A percentile compares a stretch with the other conserved stretches of the same genome.
phyloP scores from a whole-genome alignment of 2,888 invertebrate genomes.

The Tetragonula carbonaria region DNA sequence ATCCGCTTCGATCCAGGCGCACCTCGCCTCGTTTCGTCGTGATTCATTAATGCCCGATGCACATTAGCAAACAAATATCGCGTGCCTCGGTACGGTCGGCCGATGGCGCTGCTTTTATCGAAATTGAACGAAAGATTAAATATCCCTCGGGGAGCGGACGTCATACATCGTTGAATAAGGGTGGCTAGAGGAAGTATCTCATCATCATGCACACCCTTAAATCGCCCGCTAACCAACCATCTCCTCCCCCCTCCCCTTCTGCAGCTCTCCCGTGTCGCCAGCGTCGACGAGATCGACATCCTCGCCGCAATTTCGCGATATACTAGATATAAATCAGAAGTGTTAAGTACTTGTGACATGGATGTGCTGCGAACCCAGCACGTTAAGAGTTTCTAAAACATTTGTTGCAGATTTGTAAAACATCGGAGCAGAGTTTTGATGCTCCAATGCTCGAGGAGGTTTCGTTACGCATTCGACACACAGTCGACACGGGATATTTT shows the following conservation, averaged over 20 bases:
- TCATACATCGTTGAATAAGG: background rate
- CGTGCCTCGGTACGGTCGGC: slow-evolving; percentile 49
- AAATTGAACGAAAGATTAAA: slow-evolving; percentile 65
- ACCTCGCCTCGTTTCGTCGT: slow-evolving; percentile 26
- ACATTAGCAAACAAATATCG: slow-evolving; percentile 61
- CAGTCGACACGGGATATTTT: background rate
- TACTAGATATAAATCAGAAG: background rate
- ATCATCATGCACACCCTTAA: slow-evolving; percentile 38
- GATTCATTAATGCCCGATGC: slow-evolving; percentile 56
- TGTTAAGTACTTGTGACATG: background rate
- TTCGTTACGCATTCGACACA: background rate
- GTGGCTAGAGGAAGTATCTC: slow-evolving; percentile 34
- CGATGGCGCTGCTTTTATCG: slow-evolving; percentile 57
- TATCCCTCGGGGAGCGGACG: slow-evolving; percentile 42
- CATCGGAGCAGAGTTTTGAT: background rate
- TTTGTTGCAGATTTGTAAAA: background rate
- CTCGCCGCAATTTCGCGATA: background rate
- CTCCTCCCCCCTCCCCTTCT: background rate
- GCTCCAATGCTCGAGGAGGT: background rate
- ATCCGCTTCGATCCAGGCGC: slow-evolving; percentile 15
- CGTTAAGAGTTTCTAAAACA: no score
- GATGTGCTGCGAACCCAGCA: background rate
- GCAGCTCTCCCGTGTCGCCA: background rate
- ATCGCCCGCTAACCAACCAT: slow-evolving; percentile 38
- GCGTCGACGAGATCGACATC: slow-evolving; percentile 29